A percentile compares a stretch with the other conserved stretches of the same genome.
Evolutionary conservation across 2,888 invertebrate species (phyloP).

Genomic region (Lasioglossum leucozonium): DNA sequence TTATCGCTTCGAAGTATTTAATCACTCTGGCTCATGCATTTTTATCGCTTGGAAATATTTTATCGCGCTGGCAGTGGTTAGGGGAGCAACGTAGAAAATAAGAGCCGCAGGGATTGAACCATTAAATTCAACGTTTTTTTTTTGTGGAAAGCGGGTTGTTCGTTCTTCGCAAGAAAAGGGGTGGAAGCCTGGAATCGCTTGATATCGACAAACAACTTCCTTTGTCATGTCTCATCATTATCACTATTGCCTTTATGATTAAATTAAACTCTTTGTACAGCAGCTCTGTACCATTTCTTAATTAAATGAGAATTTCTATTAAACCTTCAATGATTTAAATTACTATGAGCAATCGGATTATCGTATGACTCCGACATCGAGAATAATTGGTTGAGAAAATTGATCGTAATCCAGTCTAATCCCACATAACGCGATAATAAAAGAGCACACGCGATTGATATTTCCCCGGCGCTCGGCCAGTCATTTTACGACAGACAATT

Average conservation of each 20-base stretch:
- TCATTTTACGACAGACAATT: neutral
- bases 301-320: too few species aligned
- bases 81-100: neutral
- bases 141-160: neutral
- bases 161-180: too few species aligned
- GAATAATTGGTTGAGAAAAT: too few species aligned
- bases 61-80: neutral
- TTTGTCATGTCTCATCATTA: too few species aligned
- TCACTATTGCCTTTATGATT: too few species aligned
- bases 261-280: too few species aligned
- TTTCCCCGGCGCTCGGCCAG: neutral
- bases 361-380: too few species aligned
- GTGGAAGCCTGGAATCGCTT: too few species aligned
- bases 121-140: neutral
- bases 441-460: neutral
- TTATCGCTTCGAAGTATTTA: slow-evolving; percentile 1
- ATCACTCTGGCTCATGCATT: neutral
- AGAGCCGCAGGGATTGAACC: neutral
- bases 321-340: too few species aligned
- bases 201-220: too few species aligned
- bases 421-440: neutral
- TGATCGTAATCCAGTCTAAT: neutral
- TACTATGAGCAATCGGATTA: too few species aligned
- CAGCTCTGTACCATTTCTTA: too few species aligned
- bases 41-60: neutral